A percentile compares a stretch with the other conserved stretches of the same genome.
Evolutionary conservation across 2,888 invertebrate genomes (phyloP).

Genomic region (Drosophila niveifrons): DNA sequence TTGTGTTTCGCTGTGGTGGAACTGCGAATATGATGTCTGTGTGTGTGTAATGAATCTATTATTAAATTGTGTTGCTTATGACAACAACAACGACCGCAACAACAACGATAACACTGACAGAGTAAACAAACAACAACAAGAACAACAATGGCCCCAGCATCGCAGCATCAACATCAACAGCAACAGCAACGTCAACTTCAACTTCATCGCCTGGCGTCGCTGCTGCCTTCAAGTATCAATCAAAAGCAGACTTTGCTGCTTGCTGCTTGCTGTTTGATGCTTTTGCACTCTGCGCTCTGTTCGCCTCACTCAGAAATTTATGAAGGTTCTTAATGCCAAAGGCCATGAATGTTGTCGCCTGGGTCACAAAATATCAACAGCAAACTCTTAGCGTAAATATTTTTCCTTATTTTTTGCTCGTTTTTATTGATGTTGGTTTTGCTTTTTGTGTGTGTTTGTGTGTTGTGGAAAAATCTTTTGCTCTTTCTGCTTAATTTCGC

Average conservation of each 20-base stretch:
- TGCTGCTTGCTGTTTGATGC: conserved; percentile 23
- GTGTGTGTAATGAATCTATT: conserved; percentile 76
- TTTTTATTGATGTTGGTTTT: conserved; percentile 21
- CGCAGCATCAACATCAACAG: conserved; percentile 43
- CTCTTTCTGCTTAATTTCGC: conserved; percentile 27
- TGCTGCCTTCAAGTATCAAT: conserved; percentile 71
- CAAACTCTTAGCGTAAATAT: conserved; percentile 25
- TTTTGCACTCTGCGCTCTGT: conserved; percentile 31
- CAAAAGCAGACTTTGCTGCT: conserved; percentile 66
- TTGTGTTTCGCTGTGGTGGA: conserved; percentile 1
- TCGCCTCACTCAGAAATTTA: conserved; percentile 66
- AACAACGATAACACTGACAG: conserved; percentile 43
- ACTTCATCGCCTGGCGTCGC: conserved; percentile 35
- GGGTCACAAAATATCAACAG: conserved; percentile 62
- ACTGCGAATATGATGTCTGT: conserved; percentile 49
- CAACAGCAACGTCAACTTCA: conserved; percentile 23
- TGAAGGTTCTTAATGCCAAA: conserved; percentile 75
- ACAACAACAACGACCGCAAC: conserved; percentile 54
- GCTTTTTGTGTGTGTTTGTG: neutral
- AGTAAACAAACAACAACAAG: conserved; percentile 50
- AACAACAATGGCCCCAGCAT: conserved; percentile 15
- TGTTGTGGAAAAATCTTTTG: conserved; percentile 11
- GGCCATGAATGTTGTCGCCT: conserved; percentile 76
- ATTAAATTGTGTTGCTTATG: conserved; percentile 77
- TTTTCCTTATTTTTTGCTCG: conserved; percentile 2